phyloP scores from a whole-genome alignment of 2,888 invertebrate genomes.

The Hirtodrosophila cameraria region DNA sequence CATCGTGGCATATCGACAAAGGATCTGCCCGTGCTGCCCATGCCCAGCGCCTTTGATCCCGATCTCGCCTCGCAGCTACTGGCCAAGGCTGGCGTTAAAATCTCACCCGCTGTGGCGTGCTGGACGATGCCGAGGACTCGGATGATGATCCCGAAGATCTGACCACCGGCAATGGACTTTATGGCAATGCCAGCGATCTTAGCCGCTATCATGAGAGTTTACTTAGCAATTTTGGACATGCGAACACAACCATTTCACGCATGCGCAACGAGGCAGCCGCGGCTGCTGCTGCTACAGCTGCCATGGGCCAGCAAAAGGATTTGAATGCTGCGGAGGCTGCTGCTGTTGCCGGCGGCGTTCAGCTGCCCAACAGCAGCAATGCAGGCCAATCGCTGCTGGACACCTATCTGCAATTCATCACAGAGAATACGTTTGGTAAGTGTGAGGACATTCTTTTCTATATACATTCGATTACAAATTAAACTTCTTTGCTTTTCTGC shows the following conservation, averaged over 20 bases:
- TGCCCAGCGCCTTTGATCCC: slow-evolving; percentile 96
- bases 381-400: slow-evolving; percentile 92
- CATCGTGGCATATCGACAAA: slow-evolving; percentile 97
- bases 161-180: slow-evolving; percentile 85
- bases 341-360: slow-evolving; percentile 85
- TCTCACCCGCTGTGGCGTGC: slow-evolving; percentile 90
- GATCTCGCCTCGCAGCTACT: slow-evolving; percentile 93
- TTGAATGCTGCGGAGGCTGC: slow-evolving; percentile 82
- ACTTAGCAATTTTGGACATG: slow-evolving; percentile 85
- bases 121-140: slow-evolving; percentile 88
- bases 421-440: slow-evolving; percentile 91
- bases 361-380: slow-evolving; percentile 87
- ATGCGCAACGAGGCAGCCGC: slow-evolving; percentile 86
- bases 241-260: slow-evolving; percentile 88
- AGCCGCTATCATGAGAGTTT: slow-evolving; percentile 83
- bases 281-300: slow-evolving; percentile 78
- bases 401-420: slow-evolving; percentile 94
- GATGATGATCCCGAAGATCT: slow-evolving; percentile 91
- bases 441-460: no score
- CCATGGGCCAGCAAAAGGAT: slow-evolving; percentile 85
- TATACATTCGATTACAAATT: neutral
- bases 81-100: slow-evolving; percentile 95
- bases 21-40: slow-evolving; percentile 95
- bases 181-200: slow-evolving; percentile 77
- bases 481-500: slow-evolving; percentile 11